Evolutionary conservation across 2,113 vertebrate genomes (phyloP).

Genomic region (Gasterosteus aculeatus): DNA sequence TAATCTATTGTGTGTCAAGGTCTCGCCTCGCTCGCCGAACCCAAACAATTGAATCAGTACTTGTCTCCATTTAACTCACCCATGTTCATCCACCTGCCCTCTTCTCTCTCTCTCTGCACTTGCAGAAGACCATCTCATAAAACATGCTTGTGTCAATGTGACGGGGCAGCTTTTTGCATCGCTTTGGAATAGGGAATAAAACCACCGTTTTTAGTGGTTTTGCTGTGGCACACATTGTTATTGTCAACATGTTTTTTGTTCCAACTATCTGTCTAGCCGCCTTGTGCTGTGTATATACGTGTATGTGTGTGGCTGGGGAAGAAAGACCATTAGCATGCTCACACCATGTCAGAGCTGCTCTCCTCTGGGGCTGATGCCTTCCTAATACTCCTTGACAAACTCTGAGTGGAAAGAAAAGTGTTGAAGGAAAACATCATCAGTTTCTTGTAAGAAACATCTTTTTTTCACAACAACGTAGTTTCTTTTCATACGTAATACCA

Average conservation of each 20-base stretch:
- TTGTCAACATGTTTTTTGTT: constrained; percentile 32
- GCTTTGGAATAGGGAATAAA: background rate
- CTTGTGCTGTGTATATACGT: constrained; percentile 9
- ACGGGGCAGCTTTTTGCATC: background rate
- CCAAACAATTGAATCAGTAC: constrained; percentile 51
- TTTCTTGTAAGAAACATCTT: background rate
- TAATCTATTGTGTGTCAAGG: constrained; percentile 58
- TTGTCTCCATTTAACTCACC: constrained; percentile 54
- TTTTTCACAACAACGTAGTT: background rate
- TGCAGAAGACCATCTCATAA: background rate
- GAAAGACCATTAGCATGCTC: constrained; percentile 74
- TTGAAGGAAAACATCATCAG: constrained; percentile 8
- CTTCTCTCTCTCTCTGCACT: constrained; percentile 1
- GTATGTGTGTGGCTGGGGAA: constrained; percentile 28
- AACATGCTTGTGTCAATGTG: constrained; percentile 3
- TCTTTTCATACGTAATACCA: background rate
- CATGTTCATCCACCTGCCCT: constrained; percentile 24
- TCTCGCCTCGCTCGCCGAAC: constrained; percentile 37
- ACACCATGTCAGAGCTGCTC: constrained; percentile 48
- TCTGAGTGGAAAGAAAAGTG: constrained; percentile 7
- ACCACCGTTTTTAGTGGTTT: background rate
- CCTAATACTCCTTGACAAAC: background rate
- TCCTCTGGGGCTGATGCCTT: constrained; percentile 25
- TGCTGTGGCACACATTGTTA: background rate
- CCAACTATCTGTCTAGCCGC: background rate